Conservation (phyloP, 2,113 vertebrate species). For the Mormyrus iriodes region DNA sequence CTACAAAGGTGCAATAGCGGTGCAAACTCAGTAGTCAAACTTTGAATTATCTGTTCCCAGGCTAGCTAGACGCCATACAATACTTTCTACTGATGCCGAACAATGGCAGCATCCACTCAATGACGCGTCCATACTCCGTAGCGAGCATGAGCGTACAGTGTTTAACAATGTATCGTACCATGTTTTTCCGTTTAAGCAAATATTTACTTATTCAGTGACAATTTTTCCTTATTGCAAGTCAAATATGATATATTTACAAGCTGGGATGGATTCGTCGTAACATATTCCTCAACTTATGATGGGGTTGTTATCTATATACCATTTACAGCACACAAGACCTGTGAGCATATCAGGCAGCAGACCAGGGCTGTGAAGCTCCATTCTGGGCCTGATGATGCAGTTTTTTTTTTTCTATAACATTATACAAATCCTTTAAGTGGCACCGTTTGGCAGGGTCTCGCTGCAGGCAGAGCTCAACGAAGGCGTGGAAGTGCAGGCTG, state of each 20-base stretch:
- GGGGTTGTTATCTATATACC: too few relatives aligned
- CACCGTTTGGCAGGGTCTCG: conserved; percentile 82
- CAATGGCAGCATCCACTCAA: not conserved
- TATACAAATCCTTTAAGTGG: not conserved
- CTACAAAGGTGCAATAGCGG: not conserved
- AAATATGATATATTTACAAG: not conserved
- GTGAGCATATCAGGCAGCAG: too few relatives aligned
- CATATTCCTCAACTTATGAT: too few relatives aligned
- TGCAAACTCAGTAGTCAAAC: not conserved
- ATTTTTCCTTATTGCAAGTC: not conserved
- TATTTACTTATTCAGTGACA: not conserved
- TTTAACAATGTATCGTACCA: not conserved
- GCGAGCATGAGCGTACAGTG: not conserved
- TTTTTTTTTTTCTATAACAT: not conserved
- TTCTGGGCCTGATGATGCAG: not conserved
- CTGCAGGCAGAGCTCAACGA: conserved; percentile 90
- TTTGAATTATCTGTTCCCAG: not conserved
- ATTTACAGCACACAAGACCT: not conserved
- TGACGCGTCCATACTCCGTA: not conserved
- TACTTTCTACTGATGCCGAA: too few relatives aligned
- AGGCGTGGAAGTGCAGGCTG: conserved; percentile 83
- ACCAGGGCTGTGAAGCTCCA: not conserved
- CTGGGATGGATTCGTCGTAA: too few relatives aligned
- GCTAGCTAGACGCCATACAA: not conserved
- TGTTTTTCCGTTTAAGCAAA: not conserved